These are phyloP conservation scores for Mixornis gularis DNA, from an alignment of 2,113 vertebrate species.

Conservation along the genomic window DNA sequence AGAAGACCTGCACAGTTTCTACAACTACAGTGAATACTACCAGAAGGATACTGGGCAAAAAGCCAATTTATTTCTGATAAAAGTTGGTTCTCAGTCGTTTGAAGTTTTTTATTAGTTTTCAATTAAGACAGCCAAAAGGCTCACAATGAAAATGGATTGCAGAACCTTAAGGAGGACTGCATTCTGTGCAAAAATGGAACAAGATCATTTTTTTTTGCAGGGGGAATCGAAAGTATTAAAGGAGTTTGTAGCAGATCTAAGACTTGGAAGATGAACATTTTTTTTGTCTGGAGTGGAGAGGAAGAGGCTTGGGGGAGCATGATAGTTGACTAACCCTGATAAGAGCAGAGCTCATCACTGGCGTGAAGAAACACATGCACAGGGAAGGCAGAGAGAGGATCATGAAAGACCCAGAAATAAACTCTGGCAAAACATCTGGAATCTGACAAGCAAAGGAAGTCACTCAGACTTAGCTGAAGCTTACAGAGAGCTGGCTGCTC, in stretches of 20 bases:
- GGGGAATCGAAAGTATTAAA: background rate
- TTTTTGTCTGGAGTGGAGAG: background rate
- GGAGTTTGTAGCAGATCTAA: background rate
- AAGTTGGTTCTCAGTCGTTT: background rate
- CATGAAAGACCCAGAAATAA: background rate
- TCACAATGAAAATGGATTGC: background rate
- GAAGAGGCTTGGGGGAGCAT: background rate
- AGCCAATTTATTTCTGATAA: slow-evolving; percentile 1
- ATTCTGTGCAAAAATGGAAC: background rate
- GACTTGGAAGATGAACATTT: background rate
- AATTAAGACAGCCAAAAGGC: background rate
- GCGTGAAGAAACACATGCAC: background rate
- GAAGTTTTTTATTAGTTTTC: background rate
- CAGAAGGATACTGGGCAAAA: background rate
- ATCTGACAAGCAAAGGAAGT: slow-evolving; percentile 41
- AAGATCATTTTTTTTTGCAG: background rate
- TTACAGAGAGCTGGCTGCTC: background rate
- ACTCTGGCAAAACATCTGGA: slow-evolving; percentile 3
- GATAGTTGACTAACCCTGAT: background rate
- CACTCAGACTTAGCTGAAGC: background rate
- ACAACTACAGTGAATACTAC: background rate
- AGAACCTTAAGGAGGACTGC: background rate
- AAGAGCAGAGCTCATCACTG: background rate
- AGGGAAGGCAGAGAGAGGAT: background rate
- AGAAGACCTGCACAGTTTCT: background rate